Evolutionary conservation across 1,140 invertebrate genomes (phyloP).

Genomic region (Apis cerana): DNA sequence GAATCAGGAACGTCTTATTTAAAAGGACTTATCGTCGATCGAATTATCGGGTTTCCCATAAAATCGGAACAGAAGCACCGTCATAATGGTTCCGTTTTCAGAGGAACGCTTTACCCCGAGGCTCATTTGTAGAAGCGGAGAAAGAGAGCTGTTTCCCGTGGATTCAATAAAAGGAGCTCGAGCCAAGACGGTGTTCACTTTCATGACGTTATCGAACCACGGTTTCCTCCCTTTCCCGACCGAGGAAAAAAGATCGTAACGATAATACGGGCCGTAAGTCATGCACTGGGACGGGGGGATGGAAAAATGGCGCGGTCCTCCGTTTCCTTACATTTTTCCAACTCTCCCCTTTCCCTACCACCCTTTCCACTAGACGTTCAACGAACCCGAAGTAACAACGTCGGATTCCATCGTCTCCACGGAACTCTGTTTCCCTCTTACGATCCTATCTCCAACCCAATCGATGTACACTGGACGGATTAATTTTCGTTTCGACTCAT

Average conservation of each 20-base stretch:
- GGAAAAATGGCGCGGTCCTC: conserved; percentile 33
- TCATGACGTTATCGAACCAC: conserved; percentile 62
- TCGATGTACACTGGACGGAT: not conserved
- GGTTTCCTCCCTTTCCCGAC: not conserved
- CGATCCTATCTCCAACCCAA: not conserved
- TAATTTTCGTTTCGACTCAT: conserved; percentile 13
- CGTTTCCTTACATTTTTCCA: conserved; percentile 26
- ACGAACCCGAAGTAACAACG: conserved; percentile 41
- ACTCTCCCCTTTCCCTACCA: not conserved
- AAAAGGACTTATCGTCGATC: conserved; percentile 23
- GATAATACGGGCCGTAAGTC: conserved; percentile 61
- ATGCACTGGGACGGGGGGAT: conserved; percentile 21
- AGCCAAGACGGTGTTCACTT: conserved; percentile 55
- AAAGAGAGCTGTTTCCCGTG: conserved; percentile 54
- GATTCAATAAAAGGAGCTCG: conserved; percentile 65
- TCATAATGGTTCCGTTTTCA: conserved; percentile 52
- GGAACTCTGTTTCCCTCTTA: not conserved
- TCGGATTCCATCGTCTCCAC: conserved; percentile 11
- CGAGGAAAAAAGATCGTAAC: conserved; percentile 49
- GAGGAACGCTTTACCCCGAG: conserved; percentile 7
- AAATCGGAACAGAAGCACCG: conserved; percentile 3
- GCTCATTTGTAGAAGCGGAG: conserved; percentile 56
- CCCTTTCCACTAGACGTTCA: conserved; percentile 19
- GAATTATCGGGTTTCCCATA: conserved; percentile 41
- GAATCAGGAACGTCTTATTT: conserved; percentile 7